A percentile compares a stretch with the other conserved stretches of the same genome.
Conservation (phyloP, 2,797 vertebrate species). For the Sciaenops ocellatus region DNA sequence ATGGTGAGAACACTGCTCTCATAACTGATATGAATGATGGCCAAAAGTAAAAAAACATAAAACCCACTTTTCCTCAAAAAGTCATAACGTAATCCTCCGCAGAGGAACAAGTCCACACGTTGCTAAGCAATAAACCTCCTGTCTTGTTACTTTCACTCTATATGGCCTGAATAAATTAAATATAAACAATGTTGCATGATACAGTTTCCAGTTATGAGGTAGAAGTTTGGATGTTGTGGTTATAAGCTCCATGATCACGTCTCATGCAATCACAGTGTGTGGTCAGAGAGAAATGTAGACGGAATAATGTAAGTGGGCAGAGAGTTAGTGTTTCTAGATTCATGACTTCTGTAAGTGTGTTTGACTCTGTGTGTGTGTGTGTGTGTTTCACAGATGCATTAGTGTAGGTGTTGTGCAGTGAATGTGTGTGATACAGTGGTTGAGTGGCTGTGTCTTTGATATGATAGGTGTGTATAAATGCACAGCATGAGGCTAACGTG, state of each 20-base stretch:
- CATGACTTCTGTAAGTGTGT: conserved; percentile 28
- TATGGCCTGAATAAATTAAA: conserved; percentile 52
- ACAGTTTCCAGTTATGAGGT: conserved; percentile 45
- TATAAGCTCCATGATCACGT: conserved; percentile 39
- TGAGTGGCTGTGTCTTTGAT: conserved; percentile 27
- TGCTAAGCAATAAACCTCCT: conserved; percentile 48
- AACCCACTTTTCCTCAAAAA: conserved; percentile 20
- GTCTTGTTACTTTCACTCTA: conserved; percentile 27
- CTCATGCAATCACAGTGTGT: conserved; percentile 61
- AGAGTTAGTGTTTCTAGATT: conserved; percentile 30
- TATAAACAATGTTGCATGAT: conserved; percentile 39
- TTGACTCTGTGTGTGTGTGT: not conserved
- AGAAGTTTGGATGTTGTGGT: conserved; percentile 43
- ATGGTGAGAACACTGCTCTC: conserved; percentile 16
- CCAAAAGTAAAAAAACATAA: conserved; percentile 35
- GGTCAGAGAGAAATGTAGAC: conserved; percentile 48
- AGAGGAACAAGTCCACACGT: conserved; percentile 19
- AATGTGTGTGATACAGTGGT: conserved; percentile 40
- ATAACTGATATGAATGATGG: conserved; percentile 34
- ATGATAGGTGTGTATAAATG: conserved; percentile 49
- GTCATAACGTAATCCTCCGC: conserved; percentile 29
- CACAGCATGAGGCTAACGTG: conserved; percentile 34
- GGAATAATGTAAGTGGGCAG: conserved; percentile 52
- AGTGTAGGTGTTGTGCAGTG: not conserved
- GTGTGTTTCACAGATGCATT: conserved; percentile 7